Percentiles rank a stretch among this genome's conserved stretches.
These are phyloP conservation scores for Drosophila quinaria DNA, from an alignment of 2,888 invertebrate species.

Conservation along the genomic window DNA sequence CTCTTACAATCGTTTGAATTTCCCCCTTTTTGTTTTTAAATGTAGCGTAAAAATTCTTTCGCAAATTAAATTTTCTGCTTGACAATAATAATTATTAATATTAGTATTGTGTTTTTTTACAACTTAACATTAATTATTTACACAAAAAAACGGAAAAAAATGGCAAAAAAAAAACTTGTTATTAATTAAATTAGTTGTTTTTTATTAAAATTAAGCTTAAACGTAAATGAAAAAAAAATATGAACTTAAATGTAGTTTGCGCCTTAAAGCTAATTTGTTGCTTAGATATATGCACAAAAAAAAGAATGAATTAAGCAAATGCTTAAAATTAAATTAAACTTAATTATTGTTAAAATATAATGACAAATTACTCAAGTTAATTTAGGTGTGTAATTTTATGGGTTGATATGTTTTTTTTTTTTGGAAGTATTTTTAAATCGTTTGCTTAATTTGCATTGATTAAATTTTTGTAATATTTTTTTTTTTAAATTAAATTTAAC, in stretches of 20 bases:
- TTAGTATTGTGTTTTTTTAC: slow-evolving; percentile 46
- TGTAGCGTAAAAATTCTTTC: slow-evolving; percentile 51
- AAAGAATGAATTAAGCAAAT: slow-evolving; percentile 14
- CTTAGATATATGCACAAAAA: slow-evolving; percentile 46
- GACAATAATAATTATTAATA: slow-evolving; percentile 10
- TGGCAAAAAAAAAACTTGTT: slow-evolving; percentile 13
- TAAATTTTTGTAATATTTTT: slow-evolving; percentile 5
- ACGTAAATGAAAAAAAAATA: slow-evolving; percentile 44
- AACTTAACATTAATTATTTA: slow-evolving; percentile 62
- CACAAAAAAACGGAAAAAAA: slow-evolving; percentile 30
- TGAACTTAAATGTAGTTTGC: slow-evolving; percentile 21
- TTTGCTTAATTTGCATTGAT: slow-evolving; percentile 25
- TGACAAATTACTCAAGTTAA: slow-evolving; percentile 40
- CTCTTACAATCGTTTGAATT: slow-evolving; percentile 67
- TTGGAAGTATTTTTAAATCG: slow-evolving; percentile 41
- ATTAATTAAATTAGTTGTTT: slow-evolving; percentile 22
- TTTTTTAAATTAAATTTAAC: slow-evolving; percentile 37
- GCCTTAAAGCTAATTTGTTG: slow-evolving; percentile 67
- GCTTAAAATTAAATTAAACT: slow-evolving; percentile 13
- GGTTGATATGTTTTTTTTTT: slow-evolving; percentile 62
- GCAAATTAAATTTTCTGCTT: slow-evolving; percentile 60
- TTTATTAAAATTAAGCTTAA: slow-evolving; percentile 25
- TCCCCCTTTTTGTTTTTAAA: slow-evolving; percentile 26
- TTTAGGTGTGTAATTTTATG: slow-evolving; percentile 20
- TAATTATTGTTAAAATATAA: slow-evolving; percentile 14